Evolutionary conservation across 2,113 vertebrate genomes (phyloP).

Genomic region (Mola mola): DNA sequence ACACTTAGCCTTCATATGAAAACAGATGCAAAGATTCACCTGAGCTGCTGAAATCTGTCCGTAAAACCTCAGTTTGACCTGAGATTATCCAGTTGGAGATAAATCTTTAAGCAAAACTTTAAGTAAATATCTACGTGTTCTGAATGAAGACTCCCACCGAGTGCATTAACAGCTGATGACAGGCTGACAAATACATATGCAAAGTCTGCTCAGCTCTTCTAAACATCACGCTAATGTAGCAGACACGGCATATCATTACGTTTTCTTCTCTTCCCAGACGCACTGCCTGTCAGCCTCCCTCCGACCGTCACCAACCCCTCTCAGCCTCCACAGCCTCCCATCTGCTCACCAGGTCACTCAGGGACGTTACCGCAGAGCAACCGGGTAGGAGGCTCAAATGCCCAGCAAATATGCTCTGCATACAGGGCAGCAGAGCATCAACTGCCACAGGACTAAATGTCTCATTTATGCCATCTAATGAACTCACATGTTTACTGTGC

Average conservation of each 20-base stretch:
- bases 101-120: no score
- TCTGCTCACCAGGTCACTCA: conserved; percentile 57
- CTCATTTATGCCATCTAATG: conserved; percentile 11
- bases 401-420: conserved; percentile 16
- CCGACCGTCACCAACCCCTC: no score
- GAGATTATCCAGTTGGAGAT: no score
- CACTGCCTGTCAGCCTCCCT: conserved; percentile 13
- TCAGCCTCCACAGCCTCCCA: conserved; percentile 53
- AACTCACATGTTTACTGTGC: conserved; percentile 3
- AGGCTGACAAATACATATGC: no score
- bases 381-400: conserved; percentile 25
- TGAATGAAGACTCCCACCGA: no score
- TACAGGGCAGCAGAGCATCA: neutral
- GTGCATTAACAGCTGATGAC: no score
- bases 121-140: no score
- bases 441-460: no score
- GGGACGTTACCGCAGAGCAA: conserved; percentile 28
- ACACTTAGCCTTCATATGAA: no score
- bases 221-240: conserved; percentile 58
- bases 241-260: conserved; percentile 50
- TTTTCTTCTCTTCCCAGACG: conserved; percentile 23
- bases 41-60: no score
- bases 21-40: no score
- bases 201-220: conserved; percentile 43
- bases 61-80: no score